Percentiles rank a stretch among this genome's conserved stretches.
These are phyloP conservation scores for Dromococcyx pavoninus DNA, from an alignment of 2,797 vertebrate species.

Conservation along the genomic window DNA sequence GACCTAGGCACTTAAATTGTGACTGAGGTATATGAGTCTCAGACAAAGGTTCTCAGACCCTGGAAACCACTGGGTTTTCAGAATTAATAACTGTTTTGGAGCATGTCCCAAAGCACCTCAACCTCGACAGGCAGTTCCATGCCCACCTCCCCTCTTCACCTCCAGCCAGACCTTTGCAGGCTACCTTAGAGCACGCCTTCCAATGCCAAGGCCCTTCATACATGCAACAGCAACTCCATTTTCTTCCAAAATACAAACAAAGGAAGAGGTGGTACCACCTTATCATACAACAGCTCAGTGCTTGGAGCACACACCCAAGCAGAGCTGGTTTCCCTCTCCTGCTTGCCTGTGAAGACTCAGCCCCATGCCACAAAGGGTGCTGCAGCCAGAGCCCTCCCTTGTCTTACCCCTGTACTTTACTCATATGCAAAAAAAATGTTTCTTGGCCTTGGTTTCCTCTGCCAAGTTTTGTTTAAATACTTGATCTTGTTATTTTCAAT, in stretches of 20 bases:
- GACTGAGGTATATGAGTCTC: slow-evolving; percentile 40
- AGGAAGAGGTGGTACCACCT: slow-evolving; percentile 65
- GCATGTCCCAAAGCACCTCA: not conserved
- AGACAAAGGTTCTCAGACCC: slow-evolving; percentile 59
- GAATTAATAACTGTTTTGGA: not conserved
- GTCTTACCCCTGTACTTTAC: not conserved
- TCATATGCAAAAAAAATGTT: not conserved
- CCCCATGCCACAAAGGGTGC: not conserved
- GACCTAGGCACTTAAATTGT: slow-evolving; percentile 61
- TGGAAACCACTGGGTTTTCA: slow-evolving; percentile 31
- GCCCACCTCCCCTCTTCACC: not conserved
- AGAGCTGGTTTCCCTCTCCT: slow-evolving; percentile 6
- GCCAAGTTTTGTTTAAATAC: slow-evolving; percentile 21
- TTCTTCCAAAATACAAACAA: slow-evolving; percentile 50
- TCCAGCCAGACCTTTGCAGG: not conserved
- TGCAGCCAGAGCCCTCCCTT: not conserved
- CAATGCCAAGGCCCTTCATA: not conserved
- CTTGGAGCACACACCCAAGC: slow-evolving; percentile 43
- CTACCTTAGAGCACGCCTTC: not conserved
- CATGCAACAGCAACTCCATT: not conserved
- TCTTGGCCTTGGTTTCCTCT: not conserved
- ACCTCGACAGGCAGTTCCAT: not conserved
- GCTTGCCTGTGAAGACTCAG: not conserved
- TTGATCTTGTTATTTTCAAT: not conserved
- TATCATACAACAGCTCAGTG: not conserved